A percentile compares a stretch with the other conserved stretches of the same genome.
phyloP scores from a whole-genome alignment of 2,113 vertebrate species.

The Erythrolamprus reginae region DNA sequence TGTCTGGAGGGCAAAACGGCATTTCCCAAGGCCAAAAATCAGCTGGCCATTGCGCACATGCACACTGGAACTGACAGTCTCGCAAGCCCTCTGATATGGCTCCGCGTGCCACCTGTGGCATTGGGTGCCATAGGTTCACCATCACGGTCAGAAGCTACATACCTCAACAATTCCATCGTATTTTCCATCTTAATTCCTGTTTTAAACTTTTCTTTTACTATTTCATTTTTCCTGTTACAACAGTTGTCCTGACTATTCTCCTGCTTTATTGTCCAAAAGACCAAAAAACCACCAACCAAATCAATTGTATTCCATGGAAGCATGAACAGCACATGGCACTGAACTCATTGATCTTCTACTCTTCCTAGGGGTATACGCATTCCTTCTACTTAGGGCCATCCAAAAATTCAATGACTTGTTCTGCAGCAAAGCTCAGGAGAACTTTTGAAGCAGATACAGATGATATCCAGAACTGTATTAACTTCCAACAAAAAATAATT shows the following conservation, averaged over 20 bases:
- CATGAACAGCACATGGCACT: neutral
- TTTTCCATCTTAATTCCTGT: neutral
- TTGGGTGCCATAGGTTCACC: too few relatives aligned
- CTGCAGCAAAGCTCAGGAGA: neutral
- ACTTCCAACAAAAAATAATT: neutral
- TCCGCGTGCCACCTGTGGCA: too few relatives aligned
- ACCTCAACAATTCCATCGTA: neutral
- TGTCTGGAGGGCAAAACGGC: too few relatives aligned
- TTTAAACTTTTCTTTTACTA: neutral
- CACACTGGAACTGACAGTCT: too few relatives aligned
- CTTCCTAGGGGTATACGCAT: neutral
- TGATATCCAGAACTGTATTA: neutral
- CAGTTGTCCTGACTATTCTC: neutral
- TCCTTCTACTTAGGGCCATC: neutral
- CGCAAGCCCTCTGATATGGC: too few relatives aligned
- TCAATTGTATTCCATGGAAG: neutral
- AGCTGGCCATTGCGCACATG: too few relatives aligned
- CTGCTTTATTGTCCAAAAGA: neutral
- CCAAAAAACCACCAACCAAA: neutral
- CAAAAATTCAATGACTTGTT: neutral
- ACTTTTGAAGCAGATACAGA: neutral
- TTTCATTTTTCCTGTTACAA: neutral
- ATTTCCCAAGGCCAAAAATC: too few relatives aligned
- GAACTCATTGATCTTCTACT: neutral
- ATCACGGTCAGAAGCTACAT: too few relatives aligned